Percentiles rank a stretch among this genome's conserved stretches.
phyloP scores from a whole-genome alignment of 2,797 vertebrate genomes.

The Hipposideros larvatus region DNA sequence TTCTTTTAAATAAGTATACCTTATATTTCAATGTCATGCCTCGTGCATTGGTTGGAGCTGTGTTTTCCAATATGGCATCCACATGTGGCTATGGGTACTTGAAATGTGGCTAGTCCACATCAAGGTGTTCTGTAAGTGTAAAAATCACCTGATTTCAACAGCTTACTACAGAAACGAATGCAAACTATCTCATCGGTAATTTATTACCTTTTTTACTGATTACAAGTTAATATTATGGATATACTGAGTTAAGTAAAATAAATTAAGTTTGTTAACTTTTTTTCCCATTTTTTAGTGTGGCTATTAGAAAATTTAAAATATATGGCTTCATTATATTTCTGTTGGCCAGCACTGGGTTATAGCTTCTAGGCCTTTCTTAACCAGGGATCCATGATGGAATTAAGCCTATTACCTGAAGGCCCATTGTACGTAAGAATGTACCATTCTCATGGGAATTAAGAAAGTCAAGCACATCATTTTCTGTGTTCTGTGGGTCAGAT shows the following conservation, averaged over 20 bases:
- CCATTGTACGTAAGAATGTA: background rate
- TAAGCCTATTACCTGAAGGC: background rate
- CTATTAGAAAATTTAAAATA: slow-evolving; percentile 12
- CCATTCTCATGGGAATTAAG: background rate
- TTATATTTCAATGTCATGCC: background rate
- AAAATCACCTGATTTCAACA: background rate
- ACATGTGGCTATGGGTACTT: background rate
- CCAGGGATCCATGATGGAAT: background rate
- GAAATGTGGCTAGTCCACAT: background rate
- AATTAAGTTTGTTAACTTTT: background rate
- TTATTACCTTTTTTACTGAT: slow-evolving; percentile 1
- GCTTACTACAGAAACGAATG: background rate
- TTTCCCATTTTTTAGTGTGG: background rate
- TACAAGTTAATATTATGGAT: background rate
- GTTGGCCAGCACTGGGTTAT: background rate
- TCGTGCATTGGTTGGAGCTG: background rate
- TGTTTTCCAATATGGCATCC: background rate
- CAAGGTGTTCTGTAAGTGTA: background rate
- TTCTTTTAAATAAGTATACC: background rate
- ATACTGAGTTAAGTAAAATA: background rate
- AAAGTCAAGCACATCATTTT: background rate
- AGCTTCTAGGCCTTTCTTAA: background rate
- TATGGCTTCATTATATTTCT: background rate
- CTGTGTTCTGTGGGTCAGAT: background rate
- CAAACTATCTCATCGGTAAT: background rate